These are phyloP conservation scores for Osmoderma eremita DNA, from an alignment of 2,888 invertebrate genomes.

Conservation along the genomic window DNA sequence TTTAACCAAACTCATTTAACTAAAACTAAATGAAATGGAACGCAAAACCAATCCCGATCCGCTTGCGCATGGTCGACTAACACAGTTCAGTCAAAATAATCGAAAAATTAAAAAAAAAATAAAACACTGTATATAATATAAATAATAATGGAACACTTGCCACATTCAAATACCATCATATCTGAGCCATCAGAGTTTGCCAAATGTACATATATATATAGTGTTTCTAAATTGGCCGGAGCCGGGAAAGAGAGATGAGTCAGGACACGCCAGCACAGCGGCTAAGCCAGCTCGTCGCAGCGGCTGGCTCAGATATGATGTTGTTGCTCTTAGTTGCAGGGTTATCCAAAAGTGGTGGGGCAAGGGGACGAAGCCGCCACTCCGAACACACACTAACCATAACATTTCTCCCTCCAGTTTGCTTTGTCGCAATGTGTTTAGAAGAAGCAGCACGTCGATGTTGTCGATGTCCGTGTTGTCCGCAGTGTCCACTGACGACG, in stretches of 20 bases:
- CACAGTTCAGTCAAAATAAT: conserved; percentile 32
- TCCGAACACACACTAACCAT: conserved; percentile 61
- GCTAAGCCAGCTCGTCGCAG: conserved; percentile 43
- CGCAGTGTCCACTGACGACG: conserved; percentile 52
- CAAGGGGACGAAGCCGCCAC: conserved; percentile 60
- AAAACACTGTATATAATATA: too few relatives aligned
- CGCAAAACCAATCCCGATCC: conserved; percentile 50
- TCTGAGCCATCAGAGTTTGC: conserved; percentile 67
- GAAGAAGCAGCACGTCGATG: conserved; percentile 58
- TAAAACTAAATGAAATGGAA: conserved; percentile 23
- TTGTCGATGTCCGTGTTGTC: conserved; percentile 55
- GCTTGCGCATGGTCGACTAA: conserved; percentile 56
- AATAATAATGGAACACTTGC: conserved; percentile 59
- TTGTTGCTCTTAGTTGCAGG: conserved; percentile 68
- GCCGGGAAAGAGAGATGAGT: conserved; percentile 64
- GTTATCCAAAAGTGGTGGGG: conserved; percentile 65
- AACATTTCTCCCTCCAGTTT: conserved; percentile 53
- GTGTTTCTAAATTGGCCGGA: conserved; percentile 52
- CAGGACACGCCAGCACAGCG: conserved; percentile 48
- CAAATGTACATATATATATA: conserved; percentile 15
- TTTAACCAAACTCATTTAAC: conserved; percentile 33
- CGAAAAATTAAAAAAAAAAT: conserved; percentile 39
- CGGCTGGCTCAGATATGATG: conserved; percentile 72
- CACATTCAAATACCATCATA: conserved; percentile 73
- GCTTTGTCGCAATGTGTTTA: conserved; percentile 55